A percentile compares a stretch with the other conserved stretches of the same genome.
phyloP scores from a whole-genome alignment of 2,113 vertebrate genomes.

The Eulemur macaco region DNA sequence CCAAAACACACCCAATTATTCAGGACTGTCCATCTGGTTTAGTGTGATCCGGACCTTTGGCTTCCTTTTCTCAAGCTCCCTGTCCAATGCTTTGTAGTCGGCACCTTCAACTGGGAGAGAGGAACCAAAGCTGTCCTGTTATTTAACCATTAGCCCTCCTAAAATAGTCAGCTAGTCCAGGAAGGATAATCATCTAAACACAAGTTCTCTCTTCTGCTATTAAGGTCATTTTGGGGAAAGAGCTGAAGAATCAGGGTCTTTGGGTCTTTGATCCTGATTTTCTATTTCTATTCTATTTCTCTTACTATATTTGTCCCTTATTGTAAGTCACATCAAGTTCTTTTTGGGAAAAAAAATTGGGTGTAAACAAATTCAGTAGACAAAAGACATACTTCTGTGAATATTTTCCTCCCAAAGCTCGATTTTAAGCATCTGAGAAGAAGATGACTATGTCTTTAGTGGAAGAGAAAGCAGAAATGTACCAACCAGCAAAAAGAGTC shows the following conservation, averaged over 20 bases:
- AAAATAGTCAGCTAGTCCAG: neutral
- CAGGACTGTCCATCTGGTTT: neutral
- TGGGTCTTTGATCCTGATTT: neutral
- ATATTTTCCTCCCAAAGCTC: neutral
- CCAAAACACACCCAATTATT: neutral
- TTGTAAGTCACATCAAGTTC: neutral
- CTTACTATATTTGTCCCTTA: neutral
- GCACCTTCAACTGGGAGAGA: neutral
- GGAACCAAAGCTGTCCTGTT: neutral
- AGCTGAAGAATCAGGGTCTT: neutral
- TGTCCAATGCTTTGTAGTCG: neutral
- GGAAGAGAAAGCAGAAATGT: neutral
- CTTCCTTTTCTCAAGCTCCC: neutral
- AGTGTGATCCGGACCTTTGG: neutral
- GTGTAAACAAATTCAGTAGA: neutral
- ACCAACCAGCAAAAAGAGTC: neutral
- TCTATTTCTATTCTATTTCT: slow-evolving; percentile 1
- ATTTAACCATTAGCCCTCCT: neutral
- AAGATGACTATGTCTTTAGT: neutral
- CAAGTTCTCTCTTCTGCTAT: neutral
- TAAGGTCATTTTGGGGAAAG: neutral
- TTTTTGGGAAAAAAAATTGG: neutral
- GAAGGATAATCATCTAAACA: neutral
- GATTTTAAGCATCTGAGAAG: neutral
- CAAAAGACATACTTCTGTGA: neutral